These are phyloP conservation scores for Neogale vison DNA, from an alignment of 2,113 vertebrate species.

Conservation along the genomic window DNA sequence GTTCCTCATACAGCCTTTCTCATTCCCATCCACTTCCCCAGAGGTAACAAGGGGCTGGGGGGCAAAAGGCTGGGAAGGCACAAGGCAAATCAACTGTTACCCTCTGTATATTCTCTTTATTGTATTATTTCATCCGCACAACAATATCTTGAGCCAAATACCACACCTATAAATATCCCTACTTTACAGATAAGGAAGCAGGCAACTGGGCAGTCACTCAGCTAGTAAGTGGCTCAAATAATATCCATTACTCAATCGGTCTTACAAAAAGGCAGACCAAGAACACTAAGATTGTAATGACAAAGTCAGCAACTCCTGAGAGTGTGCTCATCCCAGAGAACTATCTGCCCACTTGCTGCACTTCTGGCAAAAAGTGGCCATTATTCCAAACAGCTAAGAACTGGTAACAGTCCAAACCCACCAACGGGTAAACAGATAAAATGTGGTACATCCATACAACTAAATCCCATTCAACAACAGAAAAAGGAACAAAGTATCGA, in stretches of 20 bases:
- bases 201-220: not conserved
- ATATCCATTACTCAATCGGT: not conserved
- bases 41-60: not conserved
- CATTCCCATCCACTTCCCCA: not conserved
- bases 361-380: not conserved
- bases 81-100: not conserved
- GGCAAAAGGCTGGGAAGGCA: rapidly evolving
- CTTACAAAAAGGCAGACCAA: not conserved
- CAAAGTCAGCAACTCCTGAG: not conserved
- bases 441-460: not conserved
- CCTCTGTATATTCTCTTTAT: not conserved
- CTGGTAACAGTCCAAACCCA: not conserved
- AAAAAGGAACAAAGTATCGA: not conserved
- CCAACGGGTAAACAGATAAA: not conserved
- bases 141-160: not conserved
- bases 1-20: not conserved
- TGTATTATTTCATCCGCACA: not conserved
- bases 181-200: not conserved
- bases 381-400: not conserved
- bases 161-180: not conserved
- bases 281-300: not conserved
- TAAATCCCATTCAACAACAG: not conserved
- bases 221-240: not conserved
- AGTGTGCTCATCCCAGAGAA: not conserved
- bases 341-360: not conserved